These are phyloP conservation scores for Cephus pulcher DNA, from an alignment of 2,888 invertebrate genomes.

Conservation along the genomic window DNA sequence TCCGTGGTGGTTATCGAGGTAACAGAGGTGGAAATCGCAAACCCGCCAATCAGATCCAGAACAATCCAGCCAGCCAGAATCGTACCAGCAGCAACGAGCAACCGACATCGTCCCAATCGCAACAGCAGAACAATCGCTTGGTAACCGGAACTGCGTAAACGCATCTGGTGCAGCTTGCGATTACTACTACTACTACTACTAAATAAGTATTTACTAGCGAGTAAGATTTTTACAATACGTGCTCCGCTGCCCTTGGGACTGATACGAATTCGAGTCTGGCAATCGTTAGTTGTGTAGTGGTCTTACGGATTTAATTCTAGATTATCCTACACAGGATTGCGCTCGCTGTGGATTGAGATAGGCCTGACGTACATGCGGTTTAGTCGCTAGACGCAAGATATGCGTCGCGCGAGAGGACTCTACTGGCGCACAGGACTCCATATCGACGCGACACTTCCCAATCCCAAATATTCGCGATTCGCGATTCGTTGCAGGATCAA, in stretches of 20 bases:
- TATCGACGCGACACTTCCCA: neutral
- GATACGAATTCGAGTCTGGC: slow-evolving; percentile 39
- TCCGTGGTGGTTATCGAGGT: slow-evolving; percentile 55
- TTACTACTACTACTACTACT: slow-evolving; percentile 20
- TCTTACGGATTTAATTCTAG: slow-evolving; percentile 24
- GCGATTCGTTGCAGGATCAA: neutral
- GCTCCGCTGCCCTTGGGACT: slow-evolving; percentile 48
- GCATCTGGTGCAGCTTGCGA: slow-evolving; percentile 34
- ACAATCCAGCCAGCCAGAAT: slow-evolving; percentile 46
- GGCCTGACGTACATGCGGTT: slow-evolving; percentile 17
- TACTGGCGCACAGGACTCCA: slow-evolving; percentile 32
- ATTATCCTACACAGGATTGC: slow-evolving; percentile 25
- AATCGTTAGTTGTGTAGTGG: slow-evolving; percentile 23
- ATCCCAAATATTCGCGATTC: neutral
- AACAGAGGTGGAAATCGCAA: slow-evolving; percentile 50
- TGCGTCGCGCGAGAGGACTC: slow-evolving; percentile 22
- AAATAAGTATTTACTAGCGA: slow-evolving; percentile 61
- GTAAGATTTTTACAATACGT: slow-evolving; percentile 63
- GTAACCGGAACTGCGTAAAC: slow-evolving; percentile 59
- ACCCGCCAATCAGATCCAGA: slow-evolving; percentile 42
- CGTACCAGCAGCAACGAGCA: slow-evolving; percentile 28
- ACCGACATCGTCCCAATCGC: slow-evolving; percentile 22
- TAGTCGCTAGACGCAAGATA: slow-evolving; percentile 12
- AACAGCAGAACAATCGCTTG: slow-evolving; percentile 52
- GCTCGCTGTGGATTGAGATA: slow-evolving; percentile 19